A percentile compares a stretch with the other conserved stretches of the same genome.
Evolutionary conservation across 2,888 invertebrate species (phyloP).

Genomic region (Drosophila nigricruria): DNA sequence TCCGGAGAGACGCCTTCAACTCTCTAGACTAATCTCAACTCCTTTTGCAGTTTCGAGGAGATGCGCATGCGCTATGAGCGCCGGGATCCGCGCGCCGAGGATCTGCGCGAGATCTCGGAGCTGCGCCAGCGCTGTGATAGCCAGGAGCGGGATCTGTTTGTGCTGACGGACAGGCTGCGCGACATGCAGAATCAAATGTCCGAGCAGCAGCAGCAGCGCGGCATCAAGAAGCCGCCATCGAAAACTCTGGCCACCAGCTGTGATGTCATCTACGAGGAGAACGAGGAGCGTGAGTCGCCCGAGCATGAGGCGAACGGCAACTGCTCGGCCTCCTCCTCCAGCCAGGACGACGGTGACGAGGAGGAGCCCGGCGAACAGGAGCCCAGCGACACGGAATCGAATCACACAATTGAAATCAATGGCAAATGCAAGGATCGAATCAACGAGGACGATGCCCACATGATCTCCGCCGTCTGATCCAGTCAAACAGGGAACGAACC

Average conservation of each 20-base stretch:
- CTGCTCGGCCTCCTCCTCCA: slow-evolving; percentile 19
- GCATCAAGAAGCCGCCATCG: slow-evolving; percentile 82
- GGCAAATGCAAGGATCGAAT: slow-evolving; percentile 64
- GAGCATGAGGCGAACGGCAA: slow-evolving; percentile 40
- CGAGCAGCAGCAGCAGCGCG: slow-evolving; percentile 67
- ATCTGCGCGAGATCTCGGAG: slow-evolving; percentile 87
- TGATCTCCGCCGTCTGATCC: slow-evolving; percentile 79
- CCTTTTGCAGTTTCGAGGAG: slow-evolving; percentile 86
- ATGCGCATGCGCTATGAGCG: slow-evolving; percentile 87
- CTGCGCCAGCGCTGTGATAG: slow-evolving; percentile 87
- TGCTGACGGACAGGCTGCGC: slow-evolving; percentile 87
- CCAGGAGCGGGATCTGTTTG: slow-evolving; percentile 87
- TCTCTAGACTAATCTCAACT: background rate
- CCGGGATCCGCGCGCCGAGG: slow-evolving; percentile 87
- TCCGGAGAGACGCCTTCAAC: background rate
- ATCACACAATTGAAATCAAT: slow-evolving; percentile 68
- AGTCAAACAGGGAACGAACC: background rate
- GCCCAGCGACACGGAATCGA: slow-evolving; percentile 67
- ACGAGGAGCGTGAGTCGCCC: slow-evolving; percentile 83
- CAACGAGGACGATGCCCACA: slow-evolving; percentile 78
- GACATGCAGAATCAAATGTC: slow-evolving; percentile 87
- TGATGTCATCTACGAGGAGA: slow-evolving; percentile 85
- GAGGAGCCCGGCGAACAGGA: slow-evolving; percentile 59
- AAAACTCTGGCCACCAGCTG: slow-evolving; percentile 84
- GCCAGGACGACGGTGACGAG: slow-evolving; percentile 37